Evolutionary conservation across 35 echinoderm and acorn worm genomes (phyloP).

Genomic region (Stichopus chloronotus): DNA sequence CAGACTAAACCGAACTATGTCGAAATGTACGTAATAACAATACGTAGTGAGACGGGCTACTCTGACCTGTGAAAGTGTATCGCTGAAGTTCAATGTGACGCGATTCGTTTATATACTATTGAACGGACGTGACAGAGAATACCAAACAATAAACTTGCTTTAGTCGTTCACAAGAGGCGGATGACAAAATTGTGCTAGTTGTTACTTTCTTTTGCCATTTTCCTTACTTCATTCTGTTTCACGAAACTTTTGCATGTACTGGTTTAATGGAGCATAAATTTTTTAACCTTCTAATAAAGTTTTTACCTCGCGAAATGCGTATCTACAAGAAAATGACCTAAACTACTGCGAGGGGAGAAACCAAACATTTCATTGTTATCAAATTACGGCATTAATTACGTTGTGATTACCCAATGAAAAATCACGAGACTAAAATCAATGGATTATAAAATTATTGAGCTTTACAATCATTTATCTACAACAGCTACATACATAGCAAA

Average conservation of each 20-base stretch:
- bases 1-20: too few species aligned
- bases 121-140: constrained; percentile 39
- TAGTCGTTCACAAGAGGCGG: not conserved
- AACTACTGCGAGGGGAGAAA: not conserved
- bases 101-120: not conserved
- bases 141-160: constrained; percentile 53
- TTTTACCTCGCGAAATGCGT: not conserved
- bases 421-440: not conserved
- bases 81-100: not conserved
- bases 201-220: constrained; percentile 31
- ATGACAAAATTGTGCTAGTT: constrained; percentile 43
- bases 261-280: not conserved
- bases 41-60: not conserved
- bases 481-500: not conserved
- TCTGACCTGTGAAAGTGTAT: not conserved
- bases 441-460: not conserved
- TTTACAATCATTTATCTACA: not conserved
- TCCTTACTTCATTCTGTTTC: constrained; percentile 17
- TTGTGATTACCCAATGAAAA: not conserved
- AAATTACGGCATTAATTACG: not conserved
- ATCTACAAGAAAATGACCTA: not conserved
- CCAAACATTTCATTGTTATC: not conserved
- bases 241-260: not conserved
- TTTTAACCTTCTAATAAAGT: not conserved
- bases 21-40: too few species aligned